phyloP scores from a whole-genome alignment of 1,140 invertebrate genomes.

The Anastrepha obliqua region DNA sequence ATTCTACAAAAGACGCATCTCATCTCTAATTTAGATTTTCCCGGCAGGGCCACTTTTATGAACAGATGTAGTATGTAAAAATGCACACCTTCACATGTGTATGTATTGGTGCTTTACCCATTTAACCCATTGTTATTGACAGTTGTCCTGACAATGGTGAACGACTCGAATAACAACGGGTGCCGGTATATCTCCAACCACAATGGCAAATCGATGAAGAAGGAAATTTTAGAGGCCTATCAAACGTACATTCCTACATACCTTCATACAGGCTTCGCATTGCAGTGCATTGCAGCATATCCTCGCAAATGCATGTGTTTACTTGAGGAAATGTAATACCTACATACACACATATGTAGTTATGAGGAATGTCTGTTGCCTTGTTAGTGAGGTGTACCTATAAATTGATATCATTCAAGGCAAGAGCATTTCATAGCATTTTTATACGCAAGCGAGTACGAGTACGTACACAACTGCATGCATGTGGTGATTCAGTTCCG shows the following conservation, averaged over 20 bases:
- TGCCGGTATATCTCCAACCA: neutral
- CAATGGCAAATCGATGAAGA: neutral
- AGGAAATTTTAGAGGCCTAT: neutral
- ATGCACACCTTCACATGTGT: neutral
- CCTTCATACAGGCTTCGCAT: neutral
- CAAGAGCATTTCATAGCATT: too few relatives aligned
- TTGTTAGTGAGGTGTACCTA: too few relatives aligned
- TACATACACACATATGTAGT: neutral
- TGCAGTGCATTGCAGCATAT: neutral
- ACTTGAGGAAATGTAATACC: neutral
- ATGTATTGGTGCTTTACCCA: neutral
- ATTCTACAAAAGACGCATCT: too few relatives aligned
- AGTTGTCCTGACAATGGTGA: slow-evolving; percentile 42
- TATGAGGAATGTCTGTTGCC: too few relatives aligned
- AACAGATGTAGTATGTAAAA: too few relatives aligned
- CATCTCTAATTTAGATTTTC: too few relatives aligned
- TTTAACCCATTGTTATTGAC: slow-evolving; percentile 22
- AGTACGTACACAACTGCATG: too few relatives aligned
- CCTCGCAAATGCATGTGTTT: neutral
- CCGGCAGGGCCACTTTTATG: too few relatives aligned
- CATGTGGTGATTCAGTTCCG: too few relatives aligned
- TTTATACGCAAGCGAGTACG: too few relatives aligned
- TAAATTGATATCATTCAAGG: too few relatives aligned
- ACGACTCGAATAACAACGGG: slow-evolving; percentile 25
- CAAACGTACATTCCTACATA: neutral